phyloP scores from a whole-genome alignment of 2,797 vertebrate species.

The Salmo trutta region DNA sequence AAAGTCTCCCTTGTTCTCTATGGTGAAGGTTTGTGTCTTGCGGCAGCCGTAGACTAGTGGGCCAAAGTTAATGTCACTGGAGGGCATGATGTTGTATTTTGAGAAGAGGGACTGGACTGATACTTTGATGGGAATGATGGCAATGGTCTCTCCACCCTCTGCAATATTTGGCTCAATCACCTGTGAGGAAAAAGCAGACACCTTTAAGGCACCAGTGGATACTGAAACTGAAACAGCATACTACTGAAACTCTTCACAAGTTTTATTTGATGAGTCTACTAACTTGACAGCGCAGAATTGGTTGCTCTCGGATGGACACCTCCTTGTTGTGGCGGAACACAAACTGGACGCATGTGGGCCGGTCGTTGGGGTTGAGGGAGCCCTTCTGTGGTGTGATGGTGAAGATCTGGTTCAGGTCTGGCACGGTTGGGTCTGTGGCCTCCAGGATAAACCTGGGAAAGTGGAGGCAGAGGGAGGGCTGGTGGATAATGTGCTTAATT shows the following conservation, averaged over 20 bases:
- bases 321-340: slow-evolving; percentile 77
- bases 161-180: slow-evolving; percentile 80
- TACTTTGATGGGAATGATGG: slow-evolving; percentile 76
- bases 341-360: slow-evolving; percentile 72
- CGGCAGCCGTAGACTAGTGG: slow-evolving; percentile 72
- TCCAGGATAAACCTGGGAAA: slow-evolving; percentile 79
- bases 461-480: not conserved
- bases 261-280: not conserved
- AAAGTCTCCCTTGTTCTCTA: slow-evolving; percentile 84
- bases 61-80: slow-evolving; percentile 81
- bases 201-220: not conserved
- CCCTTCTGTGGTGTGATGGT: slow-evolving; percentile 76
- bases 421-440: slow-evolving; percentile 38
- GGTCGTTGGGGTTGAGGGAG: slow-evolving; percentile 64
- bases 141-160: slow-evolving; percentile 73
- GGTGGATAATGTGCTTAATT: not conserved
- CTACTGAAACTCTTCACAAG: not conserved
- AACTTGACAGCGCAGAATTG: slow-evolving; percentile 85
- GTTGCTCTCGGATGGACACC: slow-evolving; percentile 73
- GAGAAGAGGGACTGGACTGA: slow-evolving; percentile 78
- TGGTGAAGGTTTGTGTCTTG: slow-evolving; percentile 71
- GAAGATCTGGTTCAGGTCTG: slow-evolving; percentile 75
- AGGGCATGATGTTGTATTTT: slow-evolving; percentile 82
- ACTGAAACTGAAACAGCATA: not conserved
- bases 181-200: slow-evolving; percentile 57